Base-by-base conservation (phyloP, 1,140 invertebrate species). In the Saccostrea glomerata region DNA sequence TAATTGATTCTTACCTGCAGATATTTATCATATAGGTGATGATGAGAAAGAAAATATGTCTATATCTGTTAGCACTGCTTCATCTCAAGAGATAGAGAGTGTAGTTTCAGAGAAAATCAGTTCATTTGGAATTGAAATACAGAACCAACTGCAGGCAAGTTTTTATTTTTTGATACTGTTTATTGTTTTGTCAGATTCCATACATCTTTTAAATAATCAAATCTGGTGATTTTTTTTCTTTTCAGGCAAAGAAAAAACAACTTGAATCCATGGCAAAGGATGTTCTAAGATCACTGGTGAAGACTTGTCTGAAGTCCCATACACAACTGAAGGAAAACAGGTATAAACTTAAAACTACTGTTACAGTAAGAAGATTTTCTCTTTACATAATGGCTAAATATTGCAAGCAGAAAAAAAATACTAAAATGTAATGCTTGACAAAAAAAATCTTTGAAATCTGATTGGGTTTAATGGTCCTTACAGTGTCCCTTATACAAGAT, bases 101-200 rank as follows among this genome's bases (percentile, higher is more conserved):
- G 84, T 70, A 25, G 85, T 91, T n/a, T 63, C 87, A 17, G 40
- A 85, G 9, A n/a, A 89, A 17, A 23, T 91, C 7, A 88, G 87
- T 87, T 86, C 88, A 47, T 91, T 91, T 89, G 77, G 86, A 54
- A n/a, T 83, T 63, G 90, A 91, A 86, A 55, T 91, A 83, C 90
- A 90, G 60, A 89, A 87, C 47, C 90, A 91, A 73, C 60, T 90
- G 4, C 86, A 89, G 89, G 90, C 89, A 86, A 73, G 23, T 60
- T 2, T 55, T 54, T 20, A 30, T 3, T 25, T 83, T 40, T 70
- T 12, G 40, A 36, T 73, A 58, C 15, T 47, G 3, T 47, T 7
- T 47, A 47, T 5, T 7, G 47, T 47, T 47, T 47, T 47, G 47
- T 47, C 47, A 47, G 5, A 47, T 9, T 7, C 47, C 47, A 47